Conservation (phyloP, 2,888 invertebrate genomes). For the Netelia inedita region DNA sequence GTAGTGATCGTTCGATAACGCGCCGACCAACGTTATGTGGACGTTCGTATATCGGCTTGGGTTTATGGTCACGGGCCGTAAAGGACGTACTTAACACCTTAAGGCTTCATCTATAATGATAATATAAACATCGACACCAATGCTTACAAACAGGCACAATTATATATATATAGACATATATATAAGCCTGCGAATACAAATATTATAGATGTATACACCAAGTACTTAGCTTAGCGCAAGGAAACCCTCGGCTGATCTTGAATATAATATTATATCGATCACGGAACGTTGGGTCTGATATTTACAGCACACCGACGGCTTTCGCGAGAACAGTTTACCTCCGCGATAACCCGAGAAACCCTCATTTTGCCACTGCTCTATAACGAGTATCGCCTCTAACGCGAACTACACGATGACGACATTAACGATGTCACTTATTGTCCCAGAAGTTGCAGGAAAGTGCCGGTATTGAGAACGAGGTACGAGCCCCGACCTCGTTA, state of each 20-base stretch:
- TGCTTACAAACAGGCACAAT: background rate
- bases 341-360: background rate
- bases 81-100: background rate
- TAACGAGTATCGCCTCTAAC: background rate
- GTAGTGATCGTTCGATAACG: background rate
- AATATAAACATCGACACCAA: background rate
- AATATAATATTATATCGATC: background rate
- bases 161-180: background rate
- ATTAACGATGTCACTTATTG: background rate
- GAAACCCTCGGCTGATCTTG: background rate
- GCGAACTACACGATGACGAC: background rate
- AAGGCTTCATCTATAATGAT: background rate
- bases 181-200: background rate
- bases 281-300: background rate
- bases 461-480: no score
- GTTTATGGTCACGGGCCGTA: background rate
- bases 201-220: background rate
- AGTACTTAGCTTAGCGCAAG: background rate
- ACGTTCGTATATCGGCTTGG: background rate
- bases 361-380: background rate
- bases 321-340: background rate
- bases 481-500: no score
- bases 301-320: background rate
- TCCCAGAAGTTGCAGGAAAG: background rate
- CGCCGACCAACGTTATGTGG: background rate